Percentiles rank a stretch among this genome's conserved stretches.
Evolutionary conservation across 2,113 vertebrate species (phyloP).

Genomic region (Ia io): DNA sequence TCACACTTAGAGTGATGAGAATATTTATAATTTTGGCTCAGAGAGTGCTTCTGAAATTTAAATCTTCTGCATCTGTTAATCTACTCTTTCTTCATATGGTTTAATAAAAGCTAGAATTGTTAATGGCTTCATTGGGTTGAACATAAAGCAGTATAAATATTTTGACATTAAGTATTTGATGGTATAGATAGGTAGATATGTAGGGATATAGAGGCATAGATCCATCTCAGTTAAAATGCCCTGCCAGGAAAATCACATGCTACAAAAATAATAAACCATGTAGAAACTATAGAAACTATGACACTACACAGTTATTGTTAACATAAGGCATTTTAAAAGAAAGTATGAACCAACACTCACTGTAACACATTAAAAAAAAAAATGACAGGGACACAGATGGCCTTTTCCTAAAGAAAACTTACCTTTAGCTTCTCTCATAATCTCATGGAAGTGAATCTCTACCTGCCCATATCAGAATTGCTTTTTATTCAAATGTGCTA

Average conservation of each 20-base stretch:
- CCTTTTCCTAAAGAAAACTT: neutral
- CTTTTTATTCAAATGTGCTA: neutral
- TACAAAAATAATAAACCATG: neutral
- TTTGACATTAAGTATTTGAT: neutral
- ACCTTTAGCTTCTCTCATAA: neutral
- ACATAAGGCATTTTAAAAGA: neutral
- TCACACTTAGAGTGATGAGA: neutral
- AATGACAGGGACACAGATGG: neutral
- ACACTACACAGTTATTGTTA: neutral
- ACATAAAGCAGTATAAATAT: neutral
- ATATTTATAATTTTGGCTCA: conserved; percentile 7
- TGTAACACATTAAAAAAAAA: neutral
- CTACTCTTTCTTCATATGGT: neutral
- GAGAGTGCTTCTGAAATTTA: conserved; percentile 25
- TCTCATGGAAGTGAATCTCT: neutral
- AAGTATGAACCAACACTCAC: neutral
- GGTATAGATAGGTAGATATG: neutral
- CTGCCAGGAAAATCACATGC: neutral
- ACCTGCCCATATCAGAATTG: neutral
- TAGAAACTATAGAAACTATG: neutral
- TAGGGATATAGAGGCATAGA: neutral
- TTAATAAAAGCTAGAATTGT: neutral
- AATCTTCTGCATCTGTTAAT: conserved; percentile 13
- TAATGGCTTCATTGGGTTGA: neutral
- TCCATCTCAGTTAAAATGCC: neutral